Evolutionary conservation across 2,797 vertebrate genomes (phyloP).

Genomic region (Eospalax fontanierii): DNA sequence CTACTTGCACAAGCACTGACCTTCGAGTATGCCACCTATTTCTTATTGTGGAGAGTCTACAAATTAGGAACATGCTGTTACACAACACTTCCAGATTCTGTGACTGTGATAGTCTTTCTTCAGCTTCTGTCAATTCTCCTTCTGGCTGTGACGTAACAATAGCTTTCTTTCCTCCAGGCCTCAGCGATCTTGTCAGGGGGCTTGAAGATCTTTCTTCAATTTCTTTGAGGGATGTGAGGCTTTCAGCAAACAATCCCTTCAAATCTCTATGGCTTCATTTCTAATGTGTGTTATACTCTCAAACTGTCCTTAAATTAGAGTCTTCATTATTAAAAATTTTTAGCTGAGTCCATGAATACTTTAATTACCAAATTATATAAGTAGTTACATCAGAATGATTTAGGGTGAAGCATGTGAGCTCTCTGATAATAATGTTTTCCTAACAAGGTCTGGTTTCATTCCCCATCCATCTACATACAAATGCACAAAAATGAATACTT

Average conservation of each 20-base stretch:
- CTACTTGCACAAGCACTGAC: no score
- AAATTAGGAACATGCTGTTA: background rate
- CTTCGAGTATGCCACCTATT: background rate
- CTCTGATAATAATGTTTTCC: no score
- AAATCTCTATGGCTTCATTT: background rate
- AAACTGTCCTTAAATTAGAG: background rate
- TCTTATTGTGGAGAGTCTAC: background rate
- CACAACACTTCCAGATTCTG: background rate
- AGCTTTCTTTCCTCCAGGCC: background rate
- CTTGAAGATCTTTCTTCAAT: background rate
- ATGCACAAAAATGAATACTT: background rate
- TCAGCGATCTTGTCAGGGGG: background rate
- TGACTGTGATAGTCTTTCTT: background rate
- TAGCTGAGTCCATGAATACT: background rate
- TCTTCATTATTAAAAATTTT: background rate
- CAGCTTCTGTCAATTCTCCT: background rate
- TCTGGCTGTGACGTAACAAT: background rate
- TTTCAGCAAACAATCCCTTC: background rate
- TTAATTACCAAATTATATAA: background rate
- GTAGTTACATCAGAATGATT: background rate
- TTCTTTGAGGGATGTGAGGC: background rate
- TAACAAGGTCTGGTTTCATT: background rate
- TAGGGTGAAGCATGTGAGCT: background rate
- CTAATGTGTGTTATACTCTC: background rate
- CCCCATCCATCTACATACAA: background rate